Conservation (phyloP, 2,888 invertebrate genomes). For the Tachina lurida region DNA sequence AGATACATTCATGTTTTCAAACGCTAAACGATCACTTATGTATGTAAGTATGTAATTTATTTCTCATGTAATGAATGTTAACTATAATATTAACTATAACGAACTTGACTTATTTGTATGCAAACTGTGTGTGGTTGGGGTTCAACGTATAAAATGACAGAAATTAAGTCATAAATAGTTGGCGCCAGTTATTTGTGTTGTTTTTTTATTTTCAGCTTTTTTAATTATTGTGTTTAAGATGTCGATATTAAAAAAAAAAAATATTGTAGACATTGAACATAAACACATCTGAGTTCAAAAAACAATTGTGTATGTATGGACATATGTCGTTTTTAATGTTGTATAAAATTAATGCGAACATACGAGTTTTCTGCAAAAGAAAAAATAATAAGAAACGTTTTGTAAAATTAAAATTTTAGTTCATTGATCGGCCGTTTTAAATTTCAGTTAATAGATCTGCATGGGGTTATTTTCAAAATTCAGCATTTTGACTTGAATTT, state of each 20-base stretch:
- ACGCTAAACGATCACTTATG: constrained; percentile 17
- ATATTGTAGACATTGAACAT: neutral
- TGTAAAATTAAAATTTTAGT: constrained; percentile 31
- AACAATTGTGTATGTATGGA: neutral
- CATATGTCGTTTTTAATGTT: neutral
- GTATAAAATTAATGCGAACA: neutral
- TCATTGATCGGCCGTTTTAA: constrained; percentile 5
- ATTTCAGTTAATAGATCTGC: neutral
- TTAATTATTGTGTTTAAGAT: constrained; percentile 37
- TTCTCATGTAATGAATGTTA: neutral
- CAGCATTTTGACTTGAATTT: neutral
- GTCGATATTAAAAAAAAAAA: neutral
- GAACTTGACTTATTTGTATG: constrained; percentile 50
- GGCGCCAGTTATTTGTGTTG: constrained; percentile 62
- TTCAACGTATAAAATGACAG: constrained; percentile 48
- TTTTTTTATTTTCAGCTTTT: constrained; percentile 7
- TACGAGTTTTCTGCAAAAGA: neutral
- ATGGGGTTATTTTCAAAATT: neutral
- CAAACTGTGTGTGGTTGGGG: constrained; percentile 54
- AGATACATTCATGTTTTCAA: neutral
- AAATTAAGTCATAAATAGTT: constrained; percentile 57
- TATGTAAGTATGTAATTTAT: neutral
- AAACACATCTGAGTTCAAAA: neutral
- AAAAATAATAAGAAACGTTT: neutral
- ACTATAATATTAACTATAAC: too few species aligned